phyloP scores from a whole-genome alignment of 92 coral and sea anemone genomes.

The Paramuricea clavata region DNA sequence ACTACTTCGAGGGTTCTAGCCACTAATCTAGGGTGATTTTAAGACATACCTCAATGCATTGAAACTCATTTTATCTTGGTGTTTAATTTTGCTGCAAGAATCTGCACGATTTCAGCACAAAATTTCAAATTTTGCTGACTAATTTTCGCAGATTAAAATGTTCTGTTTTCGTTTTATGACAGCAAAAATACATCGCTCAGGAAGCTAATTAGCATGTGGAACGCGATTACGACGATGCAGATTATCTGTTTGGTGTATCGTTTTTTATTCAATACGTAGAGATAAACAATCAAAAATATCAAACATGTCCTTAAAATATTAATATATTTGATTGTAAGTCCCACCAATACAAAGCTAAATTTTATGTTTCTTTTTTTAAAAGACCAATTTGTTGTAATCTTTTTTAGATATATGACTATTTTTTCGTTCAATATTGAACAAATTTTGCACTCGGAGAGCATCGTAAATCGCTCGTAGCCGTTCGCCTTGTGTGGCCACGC shows the following conservation, averaged over 20 bases:
- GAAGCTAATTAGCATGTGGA: not conserved
- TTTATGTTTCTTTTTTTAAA: no score
- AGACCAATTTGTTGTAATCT: no score
- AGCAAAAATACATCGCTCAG: not conserved
- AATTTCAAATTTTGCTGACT: not conserved
- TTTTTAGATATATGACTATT: no score
- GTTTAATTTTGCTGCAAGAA: not conserved
- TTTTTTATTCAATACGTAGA: not conserved
- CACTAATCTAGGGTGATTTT: no score
- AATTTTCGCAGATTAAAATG: not conserved
- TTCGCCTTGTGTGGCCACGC: not conserved
- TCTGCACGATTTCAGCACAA: not conserved
- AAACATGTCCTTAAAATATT: not conserved
- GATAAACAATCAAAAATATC: not conserved
- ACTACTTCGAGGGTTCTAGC: no score
- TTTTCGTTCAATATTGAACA: no score
- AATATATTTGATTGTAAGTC: not conserved
- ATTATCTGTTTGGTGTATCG: not conserved
- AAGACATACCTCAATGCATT: conserved; percentile 35
- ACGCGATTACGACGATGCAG: not conserved
- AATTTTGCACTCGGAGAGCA: not conserved
- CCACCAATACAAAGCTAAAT: not conserved
- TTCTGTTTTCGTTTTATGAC: not conserved
- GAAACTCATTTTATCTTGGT: conserved; percentile 18
- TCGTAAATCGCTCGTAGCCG: not conserved